A percentile compares a stretch with the other conserved stretches of the same genome.
phyloP scores from a whole-genome alignment of 1,140 invertebrate species.

The Catajapyx aquilonaris region DNA sequence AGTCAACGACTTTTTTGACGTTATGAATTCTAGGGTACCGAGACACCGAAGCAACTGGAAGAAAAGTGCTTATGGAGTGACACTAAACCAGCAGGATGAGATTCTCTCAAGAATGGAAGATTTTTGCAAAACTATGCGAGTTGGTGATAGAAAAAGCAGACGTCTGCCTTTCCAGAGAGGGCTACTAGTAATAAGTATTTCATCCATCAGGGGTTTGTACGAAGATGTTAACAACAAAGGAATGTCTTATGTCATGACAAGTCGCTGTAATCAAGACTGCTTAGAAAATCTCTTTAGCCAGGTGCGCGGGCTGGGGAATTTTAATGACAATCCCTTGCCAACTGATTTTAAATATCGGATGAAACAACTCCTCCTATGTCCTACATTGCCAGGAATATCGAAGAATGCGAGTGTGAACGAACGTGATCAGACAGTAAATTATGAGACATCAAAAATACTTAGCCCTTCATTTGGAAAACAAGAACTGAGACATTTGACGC shows the following conservation, averaged over 20 bases:
- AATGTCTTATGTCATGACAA: constrained; percentile 8
- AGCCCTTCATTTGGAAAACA: too few relatives aligned
- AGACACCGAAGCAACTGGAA: not conserved
- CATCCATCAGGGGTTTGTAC: constrained; percentile 6
- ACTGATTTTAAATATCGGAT: constrained; percentile 6
- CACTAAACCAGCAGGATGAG: constrained; percentile 7
- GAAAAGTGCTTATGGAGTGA: constrained; percentile 7
- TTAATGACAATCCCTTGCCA: constrained; percentile 6
- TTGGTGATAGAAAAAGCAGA: constrained; percentile 5
- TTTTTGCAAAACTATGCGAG: constrained; percentile 7
- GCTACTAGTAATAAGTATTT: constrained; percentile 8
- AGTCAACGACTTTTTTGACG: constrained; percentile 10
- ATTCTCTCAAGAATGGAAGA: constrained; percentile 7
- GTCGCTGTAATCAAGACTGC: constrained; percentile 10
- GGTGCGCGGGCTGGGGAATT: constrained; percentile 2
- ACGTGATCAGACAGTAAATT: too few relatives aligned
- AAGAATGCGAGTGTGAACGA: too few relatives aligned
- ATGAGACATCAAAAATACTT: too few relatives aligned
- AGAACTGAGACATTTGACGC: too few relatives aligned
- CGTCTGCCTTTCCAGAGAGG: constrained; percentile 12
- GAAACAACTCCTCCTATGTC: too few relatives aligned
- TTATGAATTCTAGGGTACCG: constrained; percentile 8
- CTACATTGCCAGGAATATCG: too few relatives aligned
- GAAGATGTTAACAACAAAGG: constrained; percentile 1
- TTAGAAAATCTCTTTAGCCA: constrained; percentile 9